Evolutionary conservation across 2,888 invertebrate species (phyloP), one percentile per base, ranked within the genome.

Genomic region (Tetranychus truncatus): DNA sequence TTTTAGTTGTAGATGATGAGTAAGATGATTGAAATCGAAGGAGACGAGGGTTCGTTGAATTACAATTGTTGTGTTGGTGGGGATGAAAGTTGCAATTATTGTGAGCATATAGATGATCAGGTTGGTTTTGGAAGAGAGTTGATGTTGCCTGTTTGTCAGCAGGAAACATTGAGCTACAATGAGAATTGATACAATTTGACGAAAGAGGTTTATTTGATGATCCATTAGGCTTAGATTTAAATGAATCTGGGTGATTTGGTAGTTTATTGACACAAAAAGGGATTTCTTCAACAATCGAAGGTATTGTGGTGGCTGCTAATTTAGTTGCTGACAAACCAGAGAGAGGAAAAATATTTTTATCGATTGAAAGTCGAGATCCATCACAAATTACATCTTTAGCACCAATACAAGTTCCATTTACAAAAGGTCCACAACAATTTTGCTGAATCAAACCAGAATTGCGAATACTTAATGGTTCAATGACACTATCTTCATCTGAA

Each of bases 21-120:
- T 55, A 0, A 80, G 78, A 20, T 77, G 79, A 18, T 77, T 74
- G 34, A 71, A 75, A 55, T 75, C 72, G n/a, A 20, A 18, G 34
- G 69, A 24, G n/a, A 69, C 69, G 21, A 69, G 2, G 34, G n/a
- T 69, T 24, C 11, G 21, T 69, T 20, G 11, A 24, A 24, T 69
- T 9, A 69, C n/a, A n/a, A 24, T 69, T 69, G 8, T n/a, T 15
- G 2, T 8, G 21, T 11, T 69, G 69, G n/a, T 69, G 21, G n/a
- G 4, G 69, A 24, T 24, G 21, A 34, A 34, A 34, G 5, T 34
- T 34, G 34, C 34, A 34, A 34, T 34, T 20, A 21, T 69, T 20
- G 11, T 69, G 69, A 69, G 69, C 69, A 69, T 69, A 24, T 15
- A 5, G 69, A 69, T 69, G 69, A 69, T 20, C 34, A 69, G 69